A percentile compares a stretch with the other conserved stretches of the same genome.
phyloP scores from a whole-genome alignment of 23 tunicate species.

The Styela plicata region DNA sequence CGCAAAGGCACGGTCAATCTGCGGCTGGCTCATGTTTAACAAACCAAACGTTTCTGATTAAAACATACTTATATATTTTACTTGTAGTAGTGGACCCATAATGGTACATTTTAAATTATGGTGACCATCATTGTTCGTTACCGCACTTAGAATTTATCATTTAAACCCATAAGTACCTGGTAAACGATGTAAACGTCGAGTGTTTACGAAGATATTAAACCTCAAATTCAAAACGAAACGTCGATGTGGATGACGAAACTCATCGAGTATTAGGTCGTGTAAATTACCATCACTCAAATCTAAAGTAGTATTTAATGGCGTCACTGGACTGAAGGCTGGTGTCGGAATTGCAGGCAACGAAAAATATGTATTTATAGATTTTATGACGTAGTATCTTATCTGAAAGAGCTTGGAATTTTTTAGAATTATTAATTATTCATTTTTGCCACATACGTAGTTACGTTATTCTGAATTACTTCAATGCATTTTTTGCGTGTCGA shows the following conservation, averaged over 20 bases:
- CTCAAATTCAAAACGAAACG: background rate
- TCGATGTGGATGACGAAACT: background rate
- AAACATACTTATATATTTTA: no score
- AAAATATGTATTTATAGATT: background rate
- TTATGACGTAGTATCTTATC: background rate
- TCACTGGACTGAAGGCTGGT: background rate
- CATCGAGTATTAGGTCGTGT: background rate
- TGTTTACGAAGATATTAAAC: background rate
- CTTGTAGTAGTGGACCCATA: no score
- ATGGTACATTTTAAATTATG: no score
- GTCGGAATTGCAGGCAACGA: background rate
- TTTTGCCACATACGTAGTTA: no score
- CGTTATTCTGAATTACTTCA: no score
- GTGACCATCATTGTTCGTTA: background rate
- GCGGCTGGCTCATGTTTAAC: no score
- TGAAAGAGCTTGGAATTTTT: no score
- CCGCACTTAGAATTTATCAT: background rate
- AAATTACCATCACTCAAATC: background rate
- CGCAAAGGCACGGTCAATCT: no score
- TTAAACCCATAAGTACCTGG: background rate
- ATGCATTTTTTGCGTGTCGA: no score
- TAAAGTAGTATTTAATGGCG: background rate
- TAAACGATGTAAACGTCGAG: background rate
- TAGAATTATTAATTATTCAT: no score
- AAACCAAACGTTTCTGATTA: no score